Percentiles rank a stretch among this genome's conserved stretches.
Evolutionary conservation across 2,797 vertebrate genomes (phyloP).

Genomic region (Halcyon badia): DNA sequence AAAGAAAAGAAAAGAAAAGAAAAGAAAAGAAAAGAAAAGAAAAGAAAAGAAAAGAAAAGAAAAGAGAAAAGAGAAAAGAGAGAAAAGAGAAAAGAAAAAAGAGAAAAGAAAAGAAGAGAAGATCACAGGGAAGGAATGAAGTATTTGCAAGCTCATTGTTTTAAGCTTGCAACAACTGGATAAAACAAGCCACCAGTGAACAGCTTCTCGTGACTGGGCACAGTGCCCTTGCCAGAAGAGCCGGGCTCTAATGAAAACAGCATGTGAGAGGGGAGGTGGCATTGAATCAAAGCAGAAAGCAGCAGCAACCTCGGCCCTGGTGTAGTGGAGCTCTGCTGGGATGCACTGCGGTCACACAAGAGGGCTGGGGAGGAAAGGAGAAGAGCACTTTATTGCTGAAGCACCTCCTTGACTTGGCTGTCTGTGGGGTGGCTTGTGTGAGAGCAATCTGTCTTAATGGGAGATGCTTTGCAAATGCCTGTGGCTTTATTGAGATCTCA

Average conservation of each 20-base stretch:
- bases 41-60: not conserved
- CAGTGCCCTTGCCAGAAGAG: constrained; percentile 36
- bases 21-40: not conserved
- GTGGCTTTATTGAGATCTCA: not conserved
- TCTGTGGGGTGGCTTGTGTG: not conserved
- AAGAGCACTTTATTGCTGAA: not conserved
- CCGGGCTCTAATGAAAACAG: constrained; percentile 36
- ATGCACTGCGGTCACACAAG: not conserved
- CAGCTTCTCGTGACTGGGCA: constrained; percentile 60
- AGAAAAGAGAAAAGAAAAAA: no score
- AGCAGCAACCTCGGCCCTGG: not conserved
- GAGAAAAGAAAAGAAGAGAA: not conserved
- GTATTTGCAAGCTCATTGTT: constrained; percentile 67
- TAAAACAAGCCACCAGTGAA: constrained; percentile 46
- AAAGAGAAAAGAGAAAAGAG: fast-evolving
- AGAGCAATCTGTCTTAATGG: not conserved
- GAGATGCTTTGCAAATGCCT: not conserved
- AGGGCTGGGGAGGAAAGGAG: not conserved
- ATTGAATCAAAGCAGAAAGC: not conserved
- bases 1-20: not conserved
- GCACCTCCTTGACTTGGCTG: not conserved
- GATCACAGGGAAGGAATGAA: not conserved
- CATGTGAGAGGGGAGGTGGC: constrained; percentile 17
- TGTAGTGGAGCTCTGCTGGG: not conserved
- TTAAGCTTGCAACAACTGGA: constrained; percentile 28